Evolutionary conservation across 2,888 invertebrate genomes (phyloP), one percentile per base, ranked within the genome.

Genomic region (Hypomecis punctinalis): DNA sequence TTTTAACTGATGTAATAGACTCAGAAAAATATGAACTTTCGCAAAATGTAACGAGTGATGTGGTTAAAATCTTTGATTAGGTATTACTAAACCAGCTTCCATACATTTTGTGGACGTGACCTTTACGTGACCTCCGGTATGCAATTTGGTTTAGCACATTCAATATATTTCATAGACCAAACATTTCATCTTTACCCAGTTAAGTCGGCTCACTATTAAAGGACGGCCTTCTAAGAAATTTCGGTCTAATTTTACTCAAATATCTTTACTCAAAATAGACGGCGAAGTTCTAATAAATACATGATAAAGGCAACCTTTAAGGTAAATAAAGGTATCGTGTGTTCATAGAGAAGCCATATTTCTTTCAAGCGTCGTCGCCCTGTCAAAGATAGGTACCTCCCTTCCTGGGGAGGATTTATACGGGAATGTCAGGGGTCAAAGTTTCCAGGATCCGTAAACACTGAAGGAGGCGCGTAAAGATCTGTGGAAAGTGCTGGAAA

Each of bases 371-470:
- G 56, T 64, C 59, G 65, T 52, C 65, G 56, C 47, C 47, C 56
- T 65, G 65, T 61, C 65, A 61, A 65, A 56, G 64, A 64, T 60
- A 60, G 40, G 60, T 56, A 65, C 64, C 52, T 51, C 54, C 63
- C 47, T 57, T 61, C 61, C 61, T 42, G 23, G 42, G 47, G 45
- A 54, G 39, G 61, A 65, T 65, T 65, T 61, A 65, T 65, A 13
- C 13, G 43, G 42, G 48, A 56, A 61, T 53, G 61, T 65, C 61
- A 61, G 39, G 53, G 65, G 65, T 65, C 65, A 61, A 64, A 36
- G 52, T 58, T 58, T 39, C 51, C 39, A 42, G n/a, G 36, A 53
- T 45, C 40, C 40, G 46, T 52, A 53, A 58, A 58, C 53, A 57
- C 35, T n/a, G 33, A 51, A 39, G 13, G 39, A 36, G n/a, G 53